Conservation (phyloP, 2,113 vertebrate genomes). For the Cyanoramphus novaezelandiae region DNA sequence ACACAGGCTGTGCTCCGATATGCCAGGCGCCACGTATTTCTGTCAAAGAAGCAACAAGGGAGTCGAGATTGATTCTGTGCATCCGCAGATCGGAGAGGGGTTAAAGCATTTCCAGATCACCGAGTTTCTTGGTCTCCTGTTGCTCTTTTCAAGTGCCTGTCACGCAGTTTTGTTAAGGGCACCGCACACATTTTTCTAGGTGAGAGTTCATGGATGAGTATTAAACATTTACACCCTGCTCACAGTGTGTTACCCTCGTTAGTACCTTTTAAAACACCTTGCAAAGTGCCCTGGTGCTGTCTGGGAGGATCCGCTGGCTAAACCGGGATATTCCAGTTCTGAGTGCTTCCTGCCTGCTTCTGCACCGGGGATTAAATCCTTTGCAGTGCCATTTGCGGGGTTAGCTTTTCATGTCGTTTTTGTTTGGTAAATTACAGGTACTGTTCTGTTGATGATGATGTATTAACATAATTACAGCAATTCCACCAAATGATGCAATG, state of each 20-base stretch:
- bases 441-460: slow-evolving; percentile 34
- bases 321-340: not conserved
- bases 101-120: slow-evolving; percentile 29
- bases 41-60: not conserved
- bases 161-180: not conserved
- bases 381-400: not conserved
- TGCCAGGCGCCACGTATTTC: not conserved
- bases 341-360: not conserved
- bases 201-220: not conserved
- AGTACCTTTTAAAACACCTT: not conserved
- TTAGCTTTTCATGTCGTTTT: slow-evolving; percentile 48
- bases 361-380: not conserved
- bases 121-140: not conserved
- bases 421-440: slow-evolving; percentile 60
- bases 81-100: not conserved
- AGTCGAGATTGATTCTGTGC: not conserved
- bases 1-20: not conserved
- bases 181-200: not conserved
- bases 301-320: not conserved
- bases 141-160: not conserved
- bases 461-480: slow-evolving; percentile 62
- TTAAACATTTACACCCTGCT: not conserved
- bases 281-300: not conserved
- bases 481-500: slow-evolving; percentile 51
- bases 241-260: not conserved